These are phyloP conservation scores for Nanorana parkeri DNA, from an alignment of 2,113 vertebrate genomes.

Conservation along the genomic window DNA sequence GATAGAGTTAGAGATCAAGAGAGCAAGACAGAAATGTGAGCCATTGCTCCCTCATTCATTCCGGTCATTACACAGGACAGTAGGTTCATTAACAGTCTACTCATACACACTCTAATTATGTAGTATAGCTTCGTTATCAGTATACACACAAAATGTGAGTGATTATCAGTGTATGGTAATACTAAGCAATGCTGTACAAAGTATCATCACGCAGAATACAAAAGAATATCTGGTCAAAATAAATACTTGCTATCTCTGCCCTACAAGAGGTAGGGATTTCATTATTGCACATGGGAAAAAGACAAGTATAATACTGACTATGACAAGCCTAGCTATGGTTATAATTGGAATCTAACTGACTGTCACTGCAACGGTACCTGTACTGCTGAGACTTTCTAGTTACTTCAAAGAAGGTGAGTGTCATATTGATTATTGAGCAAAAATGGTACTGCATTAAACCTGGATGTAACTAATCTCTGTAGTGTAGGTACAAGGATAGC, in stretches of 20 bases:
- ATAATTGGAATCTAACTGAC: too few species aligned
- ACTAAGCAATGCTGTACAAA: background rate
- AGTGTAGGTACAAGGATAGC: too few species aligned
- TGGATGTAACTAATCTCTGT: too few species aligned
- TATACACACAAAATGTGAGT: conserved; percentile 14
- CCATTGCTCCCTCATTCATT: conserved; percentile 7
- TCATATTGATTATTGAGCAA: too few species aligned
- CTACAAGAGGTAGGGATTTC: conserved; percentile 10
- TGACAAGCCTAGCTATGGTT: background rate
- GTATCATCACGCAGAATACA: conserved; percentile 12
- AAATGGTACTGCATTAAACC: too few species aligned
- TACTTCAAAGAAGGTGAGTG: too few species aligned
- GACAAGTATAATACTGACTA: background rate
- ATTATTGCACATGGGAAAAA: conserved; percentile 12
- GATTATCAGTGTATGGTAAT: conserved; percentile 17
- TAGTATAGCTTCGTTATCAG: conserved; percentile 38
- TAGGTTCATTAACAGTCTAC: conserved; percentile 26
- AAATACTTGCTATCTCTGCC: conserved; percentile 6
- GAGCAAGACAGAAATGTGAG: conserved; percentile 3
- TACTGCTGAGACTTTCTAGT: too few species aligned
- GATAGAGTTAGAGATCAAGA: conserved; percentile 12
- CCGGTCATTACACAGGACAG: conserved; percentile 30
- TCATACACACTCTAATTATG: conserved; percentile 10
- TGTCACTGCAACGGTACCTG: too few species aligned
- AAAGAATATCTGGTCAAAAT: conserved; percentile 8